These are phyloP conservation scores for Leptopilina drosophilae DNA, from an alignment of 2,888 invertebrate species.

Conservation along the genomic window DNA sequence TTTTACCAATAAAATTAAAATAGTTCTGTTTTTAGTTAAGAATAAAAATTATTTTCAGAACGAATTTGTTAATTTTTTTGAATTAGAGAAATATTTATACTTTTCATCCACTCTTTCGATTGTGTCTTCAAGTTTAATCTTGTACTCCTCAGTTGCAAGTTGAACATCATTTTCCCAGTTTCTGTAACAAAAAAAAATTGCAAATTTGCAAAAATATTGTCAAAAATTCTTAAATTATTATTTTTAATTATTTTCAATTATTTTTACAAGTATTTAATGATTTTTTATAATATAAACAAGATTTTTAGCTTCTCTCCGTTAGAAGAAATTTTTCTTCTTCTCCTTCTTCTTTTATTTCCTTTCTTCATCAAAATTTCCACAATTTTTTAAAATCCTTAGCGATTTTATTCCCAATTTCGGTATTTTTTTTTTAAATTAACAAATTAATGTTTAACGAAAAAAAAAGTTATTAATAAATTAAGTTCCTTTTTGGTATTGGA, in stretches of 20 bases:
- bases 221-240: conserved; percentile 42
- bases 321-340: too few species aligned
- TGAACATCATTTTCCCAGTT: conserved; percentile 51
- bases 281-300: too few species aligned
- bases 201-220: conserved; percentile 53
- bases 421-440: too few species aligned
- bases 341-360: too few species aligned
- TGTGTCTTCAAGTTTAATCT: conserved; percentile 46
- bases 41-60: too few species aligned
- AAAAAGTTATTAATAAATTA: neutral
- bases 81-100: neutral
- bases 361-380: too few species aligned
- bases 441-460: neutral
- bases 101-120: neutral
- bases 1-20: too few species aligned
- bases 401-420: too few species aligned
- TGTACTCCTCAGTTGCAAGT: conserved; percentile 44
- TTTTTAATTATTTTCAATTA: neutral
- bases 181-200: conserved; percentile 54
- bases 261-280: neutral
- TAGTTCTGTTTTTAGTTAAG: too few species aligned
- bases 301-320: too few species aligned
- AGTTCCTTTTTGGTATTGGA: neutral
- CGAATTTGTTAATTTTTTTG: too few species aligned
- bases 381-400: too few species aligned